A percentile compares a stretch with the other conserved stretches of the same genome.
Evolutionary conservation across 2,113 vertebrate species (phyloP).

Genomic region (Ammospiza caudacuta): DNA sequence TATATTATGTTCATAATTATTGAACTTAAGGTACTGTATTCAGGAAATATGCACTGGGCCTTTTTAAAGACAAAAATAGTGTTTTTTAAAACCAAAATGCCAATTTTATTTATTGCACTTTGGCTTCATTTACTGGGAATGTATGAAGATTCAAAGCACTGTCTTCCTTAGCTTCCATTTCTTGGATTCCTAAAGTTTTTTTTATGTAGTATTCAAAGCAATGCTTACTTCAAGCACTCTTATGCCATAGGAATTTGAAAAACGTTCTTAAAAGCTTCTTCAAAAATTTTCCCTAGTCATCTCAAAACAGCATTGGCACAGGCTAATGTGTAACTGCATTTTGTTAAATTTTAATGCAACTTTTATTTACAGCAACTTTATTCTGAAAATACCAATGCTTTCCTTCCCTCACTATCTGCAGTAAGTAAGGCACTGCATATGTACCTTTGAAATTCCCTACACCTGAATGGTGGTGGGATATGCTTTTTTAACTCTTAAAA

Average conservation of each 20-base stretch:
- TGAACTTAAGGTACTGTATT: background rate
- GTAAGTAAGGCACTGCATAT: background rate
- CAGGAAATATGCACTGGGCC: background rate
- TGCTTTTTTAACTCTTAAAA: background rate
- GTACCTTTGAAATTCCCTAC: background rate
- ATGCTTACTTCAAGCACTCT: background rate
- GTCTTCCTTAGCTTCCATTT: background rate
- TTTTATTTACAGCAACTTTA: background rate
- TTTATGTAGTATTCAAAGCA: background rate
- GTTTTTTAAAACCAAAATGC: background rate
- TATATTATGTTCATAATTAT: background rate
- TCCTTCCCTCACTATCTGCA: background rate
- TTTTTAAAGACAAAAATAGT: background rate
- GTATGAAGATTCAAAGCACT: background rate
- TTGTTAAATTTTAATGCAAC: background rate
- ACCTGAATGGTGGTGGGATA: background rate
- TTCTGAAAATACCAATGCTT: background rate
- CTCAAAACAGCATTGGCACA: background rate
- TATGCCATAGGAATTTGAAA: background rate
- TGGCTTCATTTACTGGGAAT: background rate
- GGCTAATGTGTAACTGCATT: background rate
- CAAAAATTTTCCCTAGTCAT: background rate
- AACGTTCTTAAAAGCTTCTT: background rate
- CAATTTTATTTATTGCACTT: background rate
- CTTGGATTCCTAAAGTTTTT: background rate